Evolutionary conservation across 2,113 vertebrate species (phyloP), one percentile per base, ranked within the genome.

Genomic region (Pedionomus torquatus): DNA sequence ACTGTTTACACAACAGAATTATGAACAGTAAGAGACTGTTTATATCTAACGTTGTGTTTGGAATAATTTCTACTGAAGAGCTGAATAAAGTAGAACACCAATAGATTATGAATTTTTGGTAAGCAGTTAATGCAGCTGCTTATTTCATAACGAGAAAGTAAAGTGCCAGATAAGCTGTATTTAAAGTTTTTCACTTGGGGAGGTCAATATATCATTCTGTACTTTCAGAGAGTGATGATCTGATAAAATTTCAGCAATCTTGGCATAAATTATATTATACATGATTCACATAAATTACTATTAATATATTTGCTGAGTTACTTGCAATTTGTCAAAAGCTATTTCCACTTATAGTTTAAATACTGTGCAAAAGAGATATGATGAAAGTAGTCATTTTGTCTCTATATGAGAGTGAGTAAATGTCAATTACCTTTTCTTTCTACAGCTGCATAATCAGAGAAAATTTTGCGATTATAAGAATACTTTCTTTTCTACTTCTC

Each of bases 351-450:
- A 92, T 28, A 93, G 8, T 82, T 95, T 93, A 97, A 98, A 93
- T 83, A 95, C 69, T 95, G 74, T 84, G 72, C 66, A 76, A 89
- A 94, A 95, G 51, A 71, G 84, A 95, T 94, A 96, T 92, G 86
- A 97, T 97, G 72, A 92, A 96, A 97, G 80, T 87, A 89, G 95
- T 92, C n/a, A 87, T 97, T 95, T 97, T 93, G 77, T 70, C 81
- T 97, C 74, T 96, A 79, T 96, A 95, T 83, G 83, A 97, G 87
- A 95, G 44, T 85, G 65, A 80, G 87, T 94, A 98, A 98, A 98
- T 97, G 86, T 96, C 96, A 97, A 94, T 96, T 97, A 60, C 78
- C 21, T 93, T 94, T 96, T 90, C 84, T 96, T 93, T 55, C 82
- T 96, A 95, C 87, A 84, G 43, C 33, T 89, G 64, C 79, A 91